These are phyloP conservation scores for Glomeris maerens DNA, from an alignment of 1,140 invertebrate species.

Conservation along the genomic window DNA sequence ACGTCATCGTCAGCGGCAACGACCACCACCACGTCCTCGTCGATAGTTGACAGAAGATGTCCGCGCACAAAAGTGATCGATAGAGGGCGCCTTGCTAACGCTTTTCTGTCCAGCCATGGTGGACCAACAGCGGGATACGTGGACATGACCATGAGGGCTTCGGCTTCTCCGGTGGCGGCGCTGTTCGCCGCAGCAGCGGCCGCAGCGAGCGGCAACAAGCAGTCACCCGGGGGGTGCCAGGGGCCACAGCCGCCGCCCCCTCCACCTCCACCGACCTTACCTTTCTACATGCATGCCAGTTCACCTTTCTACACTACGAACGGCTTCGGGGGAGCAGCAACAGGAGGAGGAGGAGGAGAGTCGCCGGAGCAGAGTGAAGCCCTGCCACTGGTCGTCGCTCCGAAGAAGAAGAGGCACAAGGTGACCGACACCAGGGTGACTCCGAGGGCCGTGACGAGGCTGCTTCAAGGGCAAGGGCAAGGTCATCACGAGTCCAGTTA, in stretches of 20 bases:
- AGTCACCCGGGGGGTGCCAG: not conserved
- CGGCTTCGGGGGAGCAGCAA: slow-evolving; percentile 17
- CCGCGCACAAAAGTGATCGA: slow-evolving; percentile 63
- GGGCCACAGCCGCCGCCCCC: slow-evolving; percentile 1
- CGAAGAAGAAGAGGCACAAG: slow-evolving; percentile 92
- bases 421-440: slow-evolving; percentile 89
- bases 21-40: slow-evolving; percentile 32
- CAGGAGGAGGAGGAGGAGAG: too few species aligned
- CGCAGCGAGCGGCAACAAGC: not conserved
- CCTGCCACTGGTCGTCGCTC: slow-evolving; percentile 77
- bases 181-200: slow-evolving; percentile 6
- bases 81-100: slow-evolving; percentile 30
- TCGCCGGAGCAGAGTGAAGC: slow-evolving; percentile 74
- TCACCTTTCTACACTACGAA: slow-evolving; percentile 15
- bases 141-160: slow-evolving; percentile 6
- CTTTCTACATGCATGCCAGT: not conserved
- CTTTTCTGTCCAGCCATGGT: slow-evolving; percentile 18
- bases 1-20: slow-evolving; percentile 14
- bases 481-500: slow-evolving; percentile 12
- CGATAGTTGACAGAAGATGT: slow-evolving; percentile 65
- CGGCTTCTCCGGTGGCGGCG: slow-evolving; percentile 6
- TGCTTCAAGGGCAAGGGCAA: slow-evolving; percentile 42
- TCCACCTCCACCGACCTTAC: not conserved
- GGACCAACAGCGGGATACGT: too few species aligned
- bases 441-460: slow-evolving; percentile 70